Evolutionary conservation across 1,140 invertebrate genomes (phyloP).

Genomic region (Gerris buenoi): DNA sequence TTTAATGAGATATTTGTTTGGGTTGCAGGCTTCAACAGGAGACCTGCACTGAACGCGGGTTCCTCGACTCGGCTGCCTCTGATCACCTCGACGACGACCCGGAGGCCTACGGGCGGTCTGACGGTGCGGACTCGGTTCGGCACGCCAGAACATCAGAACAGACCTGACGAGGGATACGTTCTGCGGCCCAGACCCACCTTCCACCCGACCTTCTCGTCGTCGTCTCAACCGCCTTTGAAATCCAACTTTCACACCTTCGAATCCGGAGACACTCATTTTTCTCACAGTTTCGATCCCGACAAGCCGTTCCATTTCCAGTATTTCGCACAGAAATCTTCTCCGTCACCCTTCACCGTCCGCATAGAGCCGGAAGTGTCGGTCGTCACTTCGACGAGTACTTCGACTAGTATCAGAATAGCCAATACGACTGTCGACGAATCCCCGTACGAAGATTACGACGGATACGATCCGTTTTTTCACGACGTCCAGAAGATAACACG

Average conservation of each 20-base stretch:
- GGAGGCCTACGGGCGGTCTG: background rate
- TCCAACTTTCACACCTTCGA: slow-evolving; percentile 13
- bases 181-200: background rate
- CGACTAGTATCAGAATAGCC: slow-evolving; percentile 11
- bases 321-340: slow-evolving; percentile 11
- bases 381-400: slow-evolving; percentile 21
- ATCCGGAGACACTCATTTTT: slow-evolving; percentile 8
- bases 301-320: slow-evolving; percentile 13
- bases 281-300: slow-evolving; percentile 11
- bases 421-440: slow-evolving; percentile 1
- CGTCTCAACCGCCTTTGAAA: slow-evolving; percentile 5
- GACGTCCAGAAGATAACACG: background rate
- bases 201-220: background rate
- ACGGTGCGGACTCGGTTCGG: background rate
- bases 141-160: background rate
- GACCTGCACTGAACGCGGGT: background rate
- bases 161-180: background rate
- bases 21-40: background rate
- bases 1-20: too few species aligned
- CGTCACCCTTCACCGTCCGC: background rate
- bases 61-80: background rate
- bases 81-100: background rate
- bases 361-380: slow-evolving; percentile 6
- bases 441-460: background rate
- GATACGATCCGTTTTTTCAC: background rate